Conservation (phyloP, 2,797 vertebrate genomes). For the Gouania willdenowi region DNA sequence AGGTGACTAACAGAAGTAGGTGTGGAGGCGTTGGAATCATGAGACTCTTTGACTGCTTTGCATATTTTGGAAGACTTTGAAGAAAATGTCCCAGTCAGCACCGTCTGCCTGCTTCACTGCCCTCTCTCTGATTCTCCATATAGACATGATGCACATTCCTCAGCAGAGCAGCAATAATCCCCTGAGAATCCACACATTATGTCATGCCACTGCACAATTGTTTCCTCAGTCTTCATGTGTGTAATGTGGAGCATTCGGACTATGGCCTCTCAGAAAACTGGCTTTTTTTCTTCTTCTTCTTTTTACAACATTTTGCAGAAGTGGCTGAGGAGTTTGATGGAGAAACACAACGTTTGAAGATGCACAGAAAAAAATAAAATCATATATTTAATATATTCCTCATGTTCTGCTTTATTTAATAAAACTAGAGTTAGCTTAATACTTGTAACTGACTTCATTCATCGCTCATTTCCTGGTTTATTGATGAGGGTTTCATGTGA, state of each 20-base stretch:
- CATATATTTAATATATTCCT: too few species aligned
- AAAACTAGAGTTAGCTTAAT: too few species aligned
- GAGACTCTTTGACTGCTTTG: conserved; percentile 8
- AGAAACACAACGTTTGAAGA: too few species aligned
- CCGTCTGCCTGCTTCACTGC: neutral
- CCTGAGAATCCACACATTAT: conserved; percentile 22
- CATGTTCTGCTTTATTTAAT: too few species aligned
- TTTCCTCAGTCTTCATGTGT: conserved; percentile 6
- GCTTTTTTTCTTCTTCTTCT: too few species aligned
- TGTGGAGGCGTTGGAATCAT: neutral
- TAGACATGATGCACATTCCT: conserved; percentile 48
- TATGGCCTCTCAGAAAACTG: too few species aligned
- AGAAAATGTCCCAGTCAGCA: conserved; percentile 37
- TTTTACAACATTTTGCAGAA: too few species aligned
- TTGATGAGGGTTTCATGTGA: too few species aligned
- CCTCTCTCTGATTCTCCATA: conserved; percentile 6
- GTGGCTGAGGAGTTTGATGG: too few species aligned
- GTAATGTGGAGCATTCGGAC: conserved; percentile 10
- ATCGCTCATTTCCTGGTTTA: too few species aligned
- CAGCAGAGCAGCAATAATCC: conserved; percentile 47
- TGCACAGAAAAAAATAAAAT: too few species aligned
- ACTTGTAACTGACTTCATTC: too few species aligned
- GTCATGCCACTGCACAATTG: conserved; percentile 19
- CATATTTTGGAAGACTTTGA: conserved; percentile 12
- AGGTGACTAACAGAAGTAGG: neutral